Evolutionary conservation across 2,888 invertebrate species (phyloP), one percentile per base, ranked within the genome.

Genomic region (Lumbricus terrestris): DNA sequence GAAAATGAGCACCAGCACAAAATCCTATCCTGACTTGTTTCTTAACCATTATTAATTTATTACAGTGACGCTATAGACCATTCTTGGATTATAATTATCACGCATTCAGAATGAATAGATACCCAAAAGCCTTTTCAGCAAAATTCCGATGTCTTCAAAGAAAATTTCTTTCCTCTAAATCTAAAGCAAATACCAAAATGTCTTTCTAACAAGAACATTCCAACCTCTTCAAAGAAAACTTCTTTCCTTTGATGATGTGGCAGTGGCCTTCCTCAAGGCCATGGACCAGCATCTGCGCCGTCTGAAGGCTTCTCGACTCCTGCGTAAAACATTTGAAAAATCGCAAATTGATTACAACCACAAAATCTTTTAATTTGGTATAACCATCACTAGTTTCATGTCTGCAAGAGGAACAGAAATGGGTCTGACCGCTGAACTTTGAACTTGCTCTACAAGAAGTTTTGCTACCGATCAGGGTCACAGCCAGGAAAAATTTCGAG

Each of bases 211-310:
- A n/a, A n/a, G 15, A 69, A 69, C 69, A 69, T 69, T n/a, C 37
- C 35, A 8, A 97, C 95, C 96, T 96, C 4, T 96, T 95, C 91
- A 96, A 96, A 38, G 97, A 97, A 95, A 98, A 98, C 93, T 96
- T 96, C 95, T 98, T 98, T 88, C 98, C 98, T 95, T 96, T 97
- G 93, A 96, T 96, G 93, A 97, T 96, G 92, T 97, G 95, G 95
- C 98, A 98, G 95, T 97, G 97, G 90, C 96, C 97, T 90, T 96
- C 95, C 88, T 96, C 95, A 91, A 98, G 95, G 42, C 97, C 97
- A 90, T 97, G 95, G 93, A 97, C 96, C 54, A 98, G 95, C 97
- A 98, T 98, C 23, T 97, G 97, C 33, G 97, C 98, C 47, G 98
- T 98, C 90, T 97, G 96, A 88, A 98, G 96, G 93, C 97, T 97